Evolutionary conservation across 2,888 invertebrate species (phyloP), one percentile per base, ranked within the genome.

Genomic region (Ochlodes sylvanus): DNA sequence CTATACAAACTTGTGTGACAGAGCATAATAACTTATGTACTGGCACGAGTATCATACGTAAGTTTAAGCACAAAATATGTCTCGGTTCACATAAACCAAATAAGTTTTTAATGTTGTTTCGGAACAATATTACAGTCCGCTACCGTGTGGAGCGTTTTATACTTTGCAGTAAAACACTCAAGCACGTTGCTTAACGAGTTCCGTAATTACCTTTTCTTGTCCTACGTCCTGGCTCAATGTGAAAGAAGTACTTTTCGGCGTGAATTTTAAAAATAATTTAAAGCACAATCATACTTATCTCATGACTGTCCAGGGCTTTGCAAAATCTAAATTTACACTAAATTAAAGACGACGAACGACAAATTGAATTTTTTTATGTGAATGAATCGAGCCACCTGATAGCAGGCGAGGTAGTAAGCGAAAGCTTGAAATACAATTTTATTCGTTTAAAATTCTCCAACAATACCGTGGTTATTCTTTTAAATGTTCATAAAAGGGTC

Each of bases 151-250:
- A 21, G 27, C 14, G 21, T 38, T 21, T 15, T 54, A 52, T 62
- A 62, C n/a, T 62, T n/a, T 52, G 50, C n/a, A 52, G 62, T 32
- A 54, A 54, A 54, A 15, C 41, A 62, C 54, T 63, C 63, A 54
- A 42, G 41, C 54, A 63, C 52, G 54, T 52, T 41, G 63, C 54
- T 52, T 63, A 54, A 63, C 54, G 54, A 54, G 41, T 17, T 10
- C 14, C 19, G 17, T 41, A 63, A 55, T 32, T 34, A 55, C 55
- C 34, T 34, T 55, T 55, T 34, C 32, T 34, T 15, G 1, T 47
- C 5, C 38, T 38, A 38, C 52, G 50, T 21, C 50, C 50, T 12
- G 19, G 10, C 12, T 50, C 38, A n/a, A 7, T 50, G 17, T 50
- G 10, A 50, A 19, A 19, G 10, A 3, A 50, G 9, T 50, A 47